Evolutionary conservation across 2,888 invertebrate genomes (phyloP).

Genomic region (Colletes collaris): DNA sequence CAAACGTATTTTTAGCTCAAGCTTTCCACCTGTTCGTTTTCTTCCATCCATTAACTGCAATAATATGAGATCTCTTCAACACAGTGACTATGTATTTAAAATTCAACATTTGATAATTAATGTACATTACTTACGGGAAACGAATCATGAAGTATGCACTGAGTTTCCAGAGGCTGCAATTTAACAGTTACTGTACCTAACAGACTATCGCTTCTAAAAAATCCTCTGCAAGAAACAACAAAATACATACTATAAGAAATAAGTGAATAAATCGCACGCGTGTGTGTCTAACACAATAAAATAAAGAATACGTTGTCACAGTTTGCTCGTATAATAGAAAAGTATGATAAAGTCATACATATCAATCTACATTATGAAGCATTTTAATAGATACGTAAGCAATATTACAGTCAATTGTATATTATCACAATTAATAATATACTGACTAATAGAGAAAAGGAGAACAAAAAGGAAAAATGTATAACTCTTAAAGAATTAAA

Average conservation of each 20-base stretch:
- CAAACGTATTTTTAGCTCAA: slow-evolving; percentile 94
- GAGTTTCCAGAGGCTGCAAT: slow-evolving; percentile 93
- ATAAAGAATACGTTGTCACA: slow-evolving; percentile 69
- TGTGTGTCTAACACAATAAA: slow-evolving; percentile 2
- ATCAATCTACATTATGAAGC: neutral
- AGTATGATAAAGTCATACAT: neutral
- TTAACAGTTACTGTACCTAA: slow-evolving; percentile 93
- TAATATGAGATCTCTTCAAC: slow-evolving; percentile 64
- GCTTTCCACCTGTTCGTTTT: slow-evolving; percentile 93
- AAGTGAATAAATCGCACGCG: neutral
- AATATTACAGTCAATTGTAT: neutral
- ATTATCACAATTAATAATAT: neutral
- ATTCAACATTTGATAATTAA: neutral
- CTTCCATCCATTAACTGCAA: slow-evolving; percentile 94
- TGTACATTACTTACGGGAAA: slow-evolving; percentile 90
- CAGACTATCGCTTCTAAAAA: slow-evolving; percentile 94
- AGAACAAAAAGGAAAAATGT: neutral
- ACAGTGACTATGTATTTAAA: neutral
- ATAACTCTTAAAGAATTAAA: neutral
- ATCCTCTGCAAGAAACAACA: slow-evolving; percentile 88
- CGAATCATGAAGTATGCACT: slow-evolving; percentile 95
- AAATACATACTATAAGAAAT: neutral
- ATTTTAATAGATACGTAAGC: neutral
- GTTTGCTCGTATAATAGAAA: slow-evolving; percentile 69
- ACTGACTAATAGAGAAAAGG: neutral